Evolutionary conservation across 2,888 invertebrate species (phyloP), one percentile per base, ranked within the genome.

Genomic region (Tribolium freemani): DNA sequence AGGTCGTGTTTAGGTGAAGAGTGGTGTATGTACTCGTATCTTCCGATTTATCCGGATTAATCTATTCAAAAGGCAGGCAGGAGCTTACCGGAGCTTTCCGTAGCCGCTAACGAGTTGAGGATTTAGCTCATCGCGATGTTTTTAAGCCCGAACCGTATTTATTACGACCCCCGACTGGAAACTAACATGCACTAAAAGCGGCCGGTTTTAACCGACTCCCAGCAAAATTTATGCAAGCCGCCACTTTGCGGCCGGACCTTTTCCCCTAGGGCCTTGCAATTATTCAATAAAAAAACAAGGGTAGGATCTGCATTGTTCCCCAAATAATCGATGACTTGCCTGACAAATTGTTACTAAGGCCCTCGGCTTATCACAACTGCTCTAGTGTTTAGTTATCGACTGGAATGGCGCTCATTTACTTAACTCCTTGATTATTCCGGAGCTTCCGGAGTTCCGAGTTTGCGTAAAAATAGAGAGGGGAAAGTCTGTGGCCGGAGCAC

Each of bases 61-160:
- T 63, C 56, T 56, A 67, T 71, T 71, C 71, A 66, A 71, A 71
- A 67, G 71, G 57, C 57, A 48, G 64, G 38, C 64, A 51, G 63
- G 44, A 50, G 69, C 16, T 69, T 69, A 69, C 69, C 26, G 69
- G 60, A 69, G 60, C 51, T 60, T 69, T 51, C 69, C 60, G 51
- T 60, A 44, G 50, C 60, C 69, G 46, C 69, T 69, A 69, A 69
- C 69, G 69, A 69, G 60, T 69, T 30, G 13, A 45, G 60, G 69
- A 60, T 60, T 60, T 69, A 57, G 30, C 64, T 10, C 26, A 46
- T 54, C 63, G 51, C 63, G 63, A 63, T 54, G 68, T 66, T 68
- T 68, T 68, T 57, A 58, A 68, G 68, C 68, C 44, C 26, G n/a
- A 54, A n/a, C 48, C 51, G 58, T 68, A 68, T 68, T 68, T 68